Percentiles rank a stretch among this genome's conserved stretches.
phyloP scores from a whole-genome alignment of 2,888 invertebrate genomes.

The Diploptera punctata region DNA sequence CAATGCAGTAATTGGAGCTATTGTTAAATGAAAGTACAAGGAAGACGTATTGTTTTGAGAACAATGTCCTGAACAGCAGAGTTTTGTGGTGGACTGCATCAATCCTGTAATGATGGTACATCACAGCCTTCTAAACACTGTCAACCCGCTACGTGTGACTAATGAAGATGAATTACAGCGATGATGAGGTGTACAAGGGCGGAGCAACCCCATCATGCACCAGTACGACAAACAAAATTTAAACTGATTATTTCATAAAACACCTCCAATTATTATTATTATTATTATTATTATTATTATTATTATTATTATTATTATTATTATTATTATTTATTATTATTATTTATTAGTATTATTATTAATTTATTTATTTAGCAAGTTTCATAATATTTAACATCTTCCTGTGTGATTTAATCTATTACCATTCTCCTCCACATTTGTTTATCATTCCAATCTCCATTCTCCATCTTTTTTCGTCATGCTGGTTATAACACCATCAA shows the following conservation, averaged over 20 bases:
- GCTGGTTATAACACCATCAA: no score
- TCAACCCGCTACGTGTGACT: conserved; percentile 3
- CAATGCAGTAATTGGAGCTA: not conserved
- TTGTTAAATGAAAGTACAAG: not conserved
- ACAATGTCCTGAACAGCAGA: not conserved
- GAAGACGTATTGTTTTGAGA: not conserved
- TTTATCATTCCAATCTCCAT: no score
- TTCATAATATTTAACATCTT: no score
- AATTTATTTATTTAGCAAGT: no score
- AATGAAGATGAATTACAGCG: not conserved
- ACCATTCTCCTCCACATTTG: no score
- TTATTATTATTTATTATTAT: no score
- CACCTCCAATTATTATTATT: no score
- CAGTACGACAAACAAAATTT: not conserved
- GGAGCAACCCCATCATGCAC: not conserved
- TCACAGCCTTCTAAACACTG: conserved; percentile 6
- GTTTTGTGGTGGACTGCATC: not conserved
- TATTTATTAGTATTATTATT: no score
- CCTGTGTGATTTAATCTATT: no score
- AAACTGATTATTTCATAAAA: not conserved
- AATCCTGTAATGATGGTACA: not conserved
- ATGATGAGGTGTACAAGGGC: not conserved
- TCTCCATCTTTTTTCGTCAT: no score
- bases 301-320: no score
- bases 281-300: no score